phyloP scores from a whole-genome alignment of 2,888 invertebrate species.

The Phlogophora meticulosa region DNA sequence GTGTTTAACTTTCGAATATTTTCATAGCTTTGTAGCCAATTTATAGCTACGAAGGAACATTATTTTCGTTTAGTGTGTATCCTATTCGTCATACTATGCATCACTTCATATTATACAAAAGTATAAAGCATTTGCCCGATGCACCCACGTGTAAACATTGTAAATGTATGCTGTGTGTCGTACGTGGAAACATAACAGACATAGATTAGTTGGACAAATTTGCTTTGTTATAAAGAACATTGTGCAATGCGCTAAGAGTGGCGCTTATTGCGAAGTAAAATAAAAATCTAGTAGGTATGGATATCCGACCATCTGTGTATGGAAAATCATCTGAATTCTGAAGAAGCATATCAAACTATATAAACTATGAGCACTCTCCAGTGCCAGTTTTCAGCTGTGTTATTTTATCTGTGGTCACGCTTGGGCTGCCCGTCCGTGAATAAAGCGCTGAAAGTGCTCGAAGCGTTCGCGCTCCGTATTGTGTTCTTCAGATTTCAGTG shows the following conservation, averaged over 20 bases:
- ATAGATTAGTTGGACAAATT: not conserved
- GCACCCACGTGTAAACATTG: not conserved
- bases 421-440: conserved; percentile 31
- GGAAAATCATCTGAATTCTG: not conserved
- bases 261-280: not conserved
- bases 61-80: not conserved
- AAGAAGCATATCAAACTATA: not conserved
- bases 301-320: not conserved
- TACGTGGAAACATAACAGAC: not conserved
- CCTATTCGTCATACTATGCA: no score
- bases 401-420: conserved; percentile 48
- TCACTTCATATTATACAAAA: no score
- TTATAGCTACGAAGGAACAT: not conserved
- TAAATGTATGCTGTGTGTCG: not conserved
- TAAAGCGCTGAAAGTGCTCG: conserved; percentile 48
- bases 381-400: conserved; percentile 26
- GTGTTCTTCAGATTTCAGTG: conserved; percentile 51
- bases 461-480: conserved; percentile 43
- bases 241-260: not conserved
- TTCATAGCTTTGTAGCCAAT: conserved; percentile 3
- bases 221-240: not conserved
- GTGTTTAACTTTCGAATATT: conserved; percentile 8
- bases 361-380: conserved; percentile 4
- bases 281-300: not conserved
- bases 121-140: not conserved